Conservation (phyloP, 2,797 vertebrate genomes). For the Phaenicophaeus curvirostris region DNA sequence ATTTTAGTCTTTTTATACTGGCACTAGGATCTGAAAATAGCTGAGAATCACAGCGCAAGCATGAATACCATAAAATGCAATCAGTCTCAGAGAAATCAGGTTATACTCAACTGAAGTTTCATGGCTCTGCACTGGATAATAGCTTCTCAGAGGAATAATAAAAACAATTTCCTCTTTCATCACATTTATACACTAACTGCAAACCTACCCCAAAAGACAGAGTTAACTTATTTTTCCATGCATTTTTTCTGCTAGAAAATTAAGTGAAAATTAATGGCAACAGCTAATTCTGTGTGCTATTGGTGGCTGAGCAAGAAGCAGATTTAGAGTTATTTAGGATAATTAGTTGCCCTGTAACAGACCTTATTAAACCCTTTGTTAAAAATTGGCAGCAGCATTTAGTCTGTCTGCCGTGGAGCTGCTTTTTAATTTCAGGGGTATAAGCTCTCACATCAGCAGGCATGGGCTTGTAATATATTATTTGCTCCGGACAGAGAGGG, state of each 20-base stretch:
- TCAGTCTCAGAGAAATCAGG: slow-evolving; percentile 30
- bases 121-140: slow-evolving; percentile 20
- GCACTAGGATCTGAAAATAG: neutral
- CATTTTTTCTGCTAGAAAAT: neutral
- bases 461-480: neutral
- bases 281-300: neutral
- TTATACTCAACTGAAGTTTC: slow-evolving; percentile 34
- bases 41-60: neutral
- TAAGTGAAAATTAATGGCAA: slow-evolving; percentile 1
- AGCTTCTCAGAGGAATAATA: slow-evolving; percentile 44
- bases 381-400: neutral
- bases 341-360: neutral
- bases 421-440: neutral
- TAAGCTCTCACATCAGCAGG: neutral
- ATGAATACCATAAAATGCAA: neutral
- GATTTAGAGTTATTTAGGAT: neutral
- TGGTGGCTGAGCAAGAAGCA: neutral
- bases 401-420: neutral
- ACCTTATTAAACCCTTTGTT: neutral
- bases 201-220: neutral
- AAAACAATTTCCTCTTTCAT: slow-evolving; percentile 45
- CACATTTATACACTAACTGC: slow-evolving; percentile 4
- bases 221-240: neutral
- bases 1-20: slow-evolving; percentile 7
- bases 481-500: neutral